Evolutionary conservation across 2,113 vertebrate genomes (phyloP).

Genomic region (Carassius auratus): DNA sequence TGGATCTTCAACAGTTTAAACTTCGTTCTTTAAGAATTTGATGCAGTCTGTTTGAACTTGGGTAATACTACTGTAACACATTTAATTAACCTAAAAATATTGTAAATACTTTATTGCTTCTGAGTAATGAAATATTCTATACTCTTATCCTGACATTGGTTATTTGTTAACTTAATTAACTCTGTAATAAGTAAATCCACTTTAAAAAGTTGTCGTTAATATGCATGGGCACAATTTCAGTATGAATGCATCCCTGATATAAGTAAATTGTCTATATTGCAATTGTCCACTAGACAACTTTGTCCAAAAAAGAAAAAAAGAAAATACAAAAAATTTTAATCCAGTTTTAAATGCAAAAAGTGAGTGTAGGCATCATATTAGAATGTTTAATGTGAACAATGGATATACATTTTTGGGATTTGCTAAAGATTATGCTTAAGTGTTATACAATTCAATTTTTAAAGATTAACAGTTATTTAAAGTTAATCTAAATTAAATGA

Average conservation of each 20-base stretch:
- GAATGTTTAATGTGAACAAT: background rate
- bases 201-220: background rate
- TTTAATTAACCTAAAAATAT: background rate
- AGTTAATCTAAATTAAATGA: background rate
- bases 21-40: background rate
- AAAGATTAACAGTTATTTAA: background rate
- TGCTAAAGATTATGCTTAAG: background rate
- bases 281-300: background rate
- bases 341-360: background rate
- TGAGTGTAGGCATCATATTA: background rate
- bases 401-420: background rate
- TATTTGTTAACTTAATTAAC: no score
- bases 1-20: conserved; percentile 5
- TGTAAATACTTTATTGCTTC: background rate
- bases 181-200: no score
- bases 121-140: background rate
- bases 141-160: no score
- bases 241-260: background rate
- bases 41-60: background rate
- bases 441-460: background rate
- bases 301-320: background rate
- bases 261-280: background rate
- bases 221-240: background rate
- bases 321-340: background rate
- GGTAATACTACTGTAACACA: background rate